phyloP scores from a whole-genome alignment of 2,888 invertebrate genomes.

The Cataglyphis albicans region DNA sequence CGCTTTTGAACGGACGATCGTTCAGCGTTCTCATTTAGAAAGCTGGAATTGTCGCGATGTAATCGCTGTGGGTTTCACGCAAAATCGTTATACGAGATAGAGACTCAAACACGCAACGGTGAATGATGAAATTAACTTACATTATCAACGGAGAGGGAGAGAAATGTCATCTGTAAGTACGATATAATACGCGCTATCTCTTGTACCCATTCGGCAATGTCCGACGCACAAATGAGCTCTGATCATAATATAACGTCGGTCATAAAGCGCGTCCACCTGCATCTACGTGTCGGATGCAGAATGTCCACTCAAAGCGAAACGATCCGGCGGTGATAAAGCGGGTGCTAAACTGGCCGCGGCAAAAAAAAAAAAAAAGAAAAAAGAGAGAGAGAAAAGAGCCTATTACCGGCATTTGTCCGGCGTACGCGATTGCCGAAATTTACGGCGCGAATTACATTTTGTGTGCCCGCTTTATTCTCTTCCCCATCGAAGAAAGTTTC shows the following conservation, averaged over 20 bases:
- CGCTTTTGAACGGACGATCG: neutral
- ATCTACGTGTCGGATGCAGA: conserved; percentile 73
- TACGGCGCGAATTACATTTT: conserved; percentile 37
- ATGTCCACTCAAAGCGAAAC: conserved; percentile 74
- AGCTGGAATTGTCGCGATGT: conserved; percentile 9
- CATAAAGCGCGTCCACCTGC: conserved; percentile 72
- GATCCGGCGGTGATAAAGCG: conserved; percentile 71
- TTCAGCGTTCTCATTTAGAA: conserved; percentile 1
- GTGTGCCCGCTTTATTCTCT: neutral
- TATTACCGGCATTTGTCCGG: conserved; percentile 71
- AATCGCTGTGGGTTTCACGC: neutral
- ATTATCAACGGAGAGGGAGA: neutral
- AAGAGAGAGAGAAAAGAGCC: conserved; percentile 53
- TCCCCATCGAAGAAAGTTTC: conserved; percentile 19
- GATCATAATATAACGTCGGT: conserved; percentile 72
- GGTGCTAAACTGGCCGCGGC: conserved; percentile 65
- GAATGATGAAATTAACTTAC: conserved; percentile 25
- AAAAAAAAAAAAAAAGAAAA: conserved; percentile 56
- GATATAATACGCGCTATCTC: conserved; percentile 29
- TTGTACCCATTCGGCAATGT: conserved; percentile 51
- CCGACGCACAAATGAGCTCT: conserved; percentile 68
- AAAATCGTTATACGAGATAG: conserved; percentile 4
- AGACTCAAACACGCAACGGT: neutral
- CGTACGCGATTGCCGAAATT: conserved; percentile 32
- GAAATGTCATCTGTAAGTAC: conserved; percentile 25